phyloP scores from a whole-genome alignment of 2,797 vertebrate species.

The Enteromius argenteus region DNA sequence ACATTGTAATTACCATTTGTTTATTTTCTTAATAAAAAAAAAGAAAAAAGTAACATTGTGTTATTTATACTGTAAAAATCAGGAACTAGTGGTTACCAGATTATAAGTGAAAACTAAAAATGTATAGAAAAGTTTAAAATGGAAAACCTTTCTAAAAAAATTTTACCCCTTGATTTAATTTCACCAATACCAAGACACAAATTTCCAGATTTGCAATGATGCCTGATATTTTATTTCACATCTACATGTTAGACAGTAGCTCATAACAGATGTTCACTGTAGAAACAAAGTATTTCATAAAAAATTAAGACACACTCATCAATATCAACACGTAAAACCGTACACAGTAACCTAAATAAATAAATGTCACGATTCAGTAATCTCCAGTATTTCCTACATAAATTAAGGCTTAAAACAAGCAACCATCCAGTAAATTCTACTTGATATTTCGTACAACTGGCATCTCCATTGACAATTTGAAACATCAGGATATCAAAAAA shows the following conservation, averaged over 20 bases:
- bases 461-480: constrained; percentile 10
- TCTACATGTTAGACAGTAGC: constrained; percentile 89
- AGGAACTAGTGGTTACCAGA: not conserved
- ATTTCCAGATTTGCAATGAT: constrained; percentile 78
- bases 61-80: constrained; percentile 1
- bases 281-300: constrained; percentile 81
- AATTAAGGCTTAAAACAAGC: constrained; percentile 78
- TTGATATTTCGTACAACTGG: constrained; percentile 15
- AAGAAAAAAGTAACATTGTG: not conserved
- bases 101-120: not conserved
- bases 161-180: not conserved
- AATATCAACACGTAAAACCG: constrained; percentile 79
- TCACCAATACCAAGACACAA: constrained; percentile 62
- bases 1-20: not conserved
- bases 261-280: constrained; percentile 87
- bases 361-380: constrained; percentile 64
- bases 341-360: constrained; percentile 84
- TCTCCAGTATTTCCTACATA: constrained; percentile 68
- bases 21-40: constrained; percentile 70
- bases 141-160: not conserved
- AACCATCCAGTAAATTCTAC: constrained; percentile 24
- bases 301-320: constrained; percentile 79
- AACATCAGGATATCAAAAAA: constrained; percentile 23
- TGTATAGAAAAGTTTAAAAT: not conserved
- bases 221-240: constrained; percentile 83